Evolutionary conservation across 2,888 invertebrate genomes (phyloP), one percentile per base, ranked within the genome.

Genomic region (Druceiella hillmani): DNA sequence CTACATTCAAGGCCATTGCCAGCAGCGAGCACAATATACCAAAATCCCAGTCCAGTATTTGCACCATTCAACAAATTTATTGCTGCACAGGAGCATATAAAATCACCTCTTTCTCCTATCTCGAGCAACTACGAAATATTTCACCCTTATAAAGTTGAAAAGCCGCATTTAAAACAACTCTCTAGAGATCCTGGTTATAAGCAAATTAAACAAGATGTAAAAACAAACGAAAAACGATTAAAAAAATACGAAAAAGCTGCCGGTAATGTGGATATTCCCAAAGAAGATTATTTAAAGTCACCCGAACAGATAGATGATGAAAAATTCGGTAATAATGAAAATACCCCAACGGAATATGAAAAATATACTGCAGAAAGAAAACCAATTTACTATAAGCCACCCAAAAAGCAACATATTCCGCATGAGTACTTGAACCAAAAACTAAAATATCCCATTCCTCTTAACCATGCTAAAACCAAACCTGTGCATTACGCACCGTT

Each of bases 91-190:
- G 52, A 55, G 33, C 50, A 52, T 22, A 34, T 38, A 6, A 40
- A 45, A 3, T 43, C 41, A 12, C 50, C 55, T 22, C 56, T 54
- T 1, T 51, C 51, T 17, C 68, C 70, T 3, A 52, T 50, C 4
- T 51, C 58, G 2, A 56, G 56, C 3, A 59, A 58, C 30, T 69
- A 65, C 50, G 65, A 69, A 54, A 54, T 67, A 3, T 69, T 59
- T 35, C 69, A 71, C 49, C 70, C 71, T 1, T 71, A 71, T 30
- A 56, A 65, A 52, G 58, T 57, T 1, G 69, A 70, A 47, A 60
- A 60, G 43, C 64, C 63, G 10, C 60, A 59, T 3, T 52, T 70
- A 25, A 55, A 64, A 45, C 52, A 56, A 11, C 52, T 69, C 26
- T 64, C 68, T 31, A 60, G 59, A 48, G 64, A 69, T 47, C 64